Percentiles rank a stretch among this genome's conserved stretches.
Conservation (phyloP, 2,888 invertebrate species). For the Anoplius nigerrimus region DNA sequence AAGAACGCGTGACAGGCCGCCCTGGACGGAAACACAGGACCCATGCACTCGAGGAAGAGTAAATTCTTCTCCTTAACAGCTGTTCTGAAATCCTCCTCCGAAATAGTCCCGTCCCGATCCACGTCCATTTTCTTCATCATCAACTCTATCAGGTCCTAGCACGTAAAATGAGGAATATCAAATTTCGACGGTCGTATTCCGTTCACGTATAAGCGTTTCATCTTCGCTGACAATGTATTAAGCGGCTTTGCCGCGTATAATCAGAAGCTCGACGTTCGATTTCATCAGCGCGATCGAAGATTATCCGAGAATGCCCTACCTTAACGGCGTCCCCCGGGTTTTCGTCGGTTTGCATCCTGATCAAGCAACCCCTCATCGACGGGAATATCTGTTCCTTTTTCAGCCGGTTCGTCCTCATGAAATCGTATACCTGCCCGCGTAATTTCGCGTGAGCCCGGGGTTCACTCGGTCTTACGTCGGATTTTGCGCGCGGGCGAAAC, state of each 20-base stretch:
- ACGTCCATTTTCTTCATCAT: constrained; percentile 78
- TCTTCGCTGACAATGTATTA: background rate
- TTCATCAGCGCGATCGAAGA: too few species aligned
- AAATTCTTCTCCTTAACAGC: constrained; percentile 73
- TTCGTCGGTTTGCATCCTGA: constrained; percentile 77
- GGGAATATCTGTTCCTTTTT: constrained; percentile 69
- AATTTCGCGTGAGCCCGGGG: too few species aligned
- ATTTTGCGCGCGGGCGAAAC: background rate
- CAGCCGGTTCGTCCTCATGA: constrained; percentile 61
- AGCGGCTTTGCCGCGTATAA: background rate
- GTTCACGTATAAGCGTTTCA: background rate
- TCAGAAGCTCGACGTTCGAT: too few species aligned
- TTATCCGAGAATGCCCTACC: constrained; percentile 43
- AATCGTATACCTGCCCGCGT: constrained; percentile 64
- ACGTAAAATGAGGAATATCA: background rate
- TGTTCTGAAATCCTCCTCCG: constrained; percentile 75
- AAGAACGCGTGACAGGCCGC: constrained; percentile 64
- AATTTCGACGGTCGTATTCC: background rate
- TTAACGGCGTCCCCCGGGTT: constrained; percentile 80
- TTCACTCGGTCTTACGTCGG: too few species aligned
- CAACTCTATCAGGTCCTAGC: constrained; percentile 78
- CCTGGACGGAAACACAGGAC: constrained; percentile 69
- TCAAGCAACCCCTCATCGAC: constrained; percentile 72
- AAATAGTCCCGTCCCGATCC: constrained; percentile 78
- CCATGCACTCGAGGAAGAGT: constrained; percentile 67